These are phyloP conservation scores for Chelonus insularis DNA, from an alignment of 1,140 invertebrate species.

Conservation along the genomic window DNA sequence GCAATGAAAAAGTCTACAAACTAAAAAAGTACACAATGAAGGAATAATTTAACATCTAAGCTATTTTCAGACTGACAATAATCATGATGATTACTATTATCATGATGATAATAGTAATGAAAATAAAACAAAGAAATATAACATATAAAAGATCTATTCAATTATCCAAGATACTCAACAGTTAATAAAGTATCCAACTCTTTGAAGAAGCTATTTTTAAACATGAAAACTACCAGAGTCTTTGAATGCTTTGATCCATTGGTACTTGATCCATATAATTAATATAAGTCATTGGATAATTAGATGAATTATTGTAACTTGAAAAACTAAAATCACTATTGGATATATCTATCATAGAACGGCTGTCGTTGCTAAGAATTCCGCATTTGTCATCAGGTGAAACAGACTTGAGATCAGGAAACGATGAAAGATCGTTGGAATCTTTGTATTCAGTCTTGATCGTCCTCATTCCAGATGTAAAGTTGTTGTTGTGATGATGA, in stretches of 20 bases:
- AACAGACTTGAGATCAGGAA: slow-evolving; percentile 35
- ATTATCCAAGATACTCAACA: too few relatives aligned
- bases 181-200: background rate
- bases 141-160: too few relatives aligned
- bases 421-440: slow-evolving; percentile 35
- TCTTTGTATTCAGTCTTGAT: slow-evolving; percentile 46
- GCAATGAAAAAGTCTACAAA: too few relatives aligned
- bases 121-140: too few relatives aligned
- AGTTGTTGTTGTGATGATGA: slow-evolving; percentile 19
- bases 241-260: slow-evolving; percentile 51
- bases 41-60: too few relatives aligned
- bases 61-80: too few relatives aligned
- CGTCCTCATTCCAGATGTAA: slow-evolving; percentile 27
- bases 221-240: slow-evolving; percentile 49
- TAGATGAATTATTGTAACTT: slow-evolving; percentile 44
- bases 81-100: too few relatives aligned
- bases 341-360: slow-evolving; percentile 34
- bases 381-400: slow-evolving; percentile 31
- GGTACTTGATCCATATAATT: slow-evolving; percentile 52
- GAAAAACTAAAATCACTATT: slow-evolving; percentile 45
- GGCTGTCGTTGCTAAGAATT: slow-evolving; percentile 37
- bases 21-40: too few relatives aligned
- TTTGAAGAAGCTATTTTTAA: background rate
- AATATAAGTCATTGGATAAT: slow-evolving; percentile 53
- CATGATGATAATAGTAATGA: too few relatives aligned